These are phyloP conservation scores for Cheilosia variabilis DNA, from an alignment of 2,888 invertebrate genomes.

Conservation along the genomic window DNA sequence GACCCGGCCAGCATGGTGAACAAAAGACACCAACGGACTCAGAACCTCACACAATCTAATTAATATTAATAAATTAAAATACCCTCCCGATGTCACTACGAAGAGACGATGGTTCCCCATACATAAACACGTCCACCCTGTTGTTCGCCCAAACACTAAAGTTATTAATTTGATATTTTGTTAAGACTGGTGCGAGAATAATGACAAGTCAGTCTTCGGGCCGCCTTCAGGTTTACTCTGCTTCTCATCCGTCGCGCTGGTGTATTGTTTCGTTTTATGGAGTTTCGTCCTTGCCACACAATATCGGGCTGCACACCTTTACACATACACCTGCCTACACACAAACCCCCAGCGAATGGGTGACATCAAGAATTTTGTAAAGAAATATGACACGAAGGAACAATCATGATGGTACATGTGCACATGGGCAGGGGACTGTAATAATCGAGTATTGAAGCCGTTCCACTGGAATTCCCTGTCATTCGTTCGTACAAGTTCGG, in stretches of 20 bases:
- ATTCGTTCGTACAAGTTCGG: conserved; percentile 28
- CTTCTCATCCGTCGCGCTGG: conserved; percentile 25
- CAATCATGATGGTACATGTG: conserved; percentile 56
- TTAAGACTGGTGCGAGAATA: conserved; percentile 41
- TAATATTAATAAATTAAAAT: conserved; percentile 66
- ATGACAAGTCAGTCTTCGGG: conserved; percentile 37
- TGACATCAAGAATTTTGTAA: conserved; percentile 69
- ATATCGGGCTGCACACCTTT: conserved; percentile 35
- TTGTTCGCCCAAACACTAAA: conserved; percentile 38
- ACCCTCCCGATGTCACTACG: background rate
- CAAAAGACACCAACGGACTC: background rate
- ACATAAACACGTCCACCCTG: conserved; percentile 9
- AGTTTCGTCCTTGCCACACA: conserved; percentile 54
- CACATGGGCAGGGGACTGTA: conserved; percentile 65
- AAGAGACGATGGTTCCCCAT: background rate
- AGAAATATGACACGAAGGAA: conserved; percentile 70
- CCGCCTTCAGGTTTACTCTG: conserved; percentile 53
- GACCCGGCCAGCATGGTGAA: no score
- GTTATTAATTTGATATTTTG: conserved; percentile 72
- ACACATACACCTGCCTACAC: background rate
- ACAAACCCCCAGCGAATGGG: conserved; percentile 7
- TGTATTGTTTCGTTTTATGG: conserved; percentile 59
- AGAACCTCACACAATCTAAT: conserved; percentile 50
- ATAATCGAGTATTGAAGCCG: conserved; percentile 71
- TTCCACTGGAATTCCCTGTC: conserved; percentile 67